phyloP scores from a whole-genome alignment of 2,113 vertebrate species.

The Uropsilus gracilis region DNA sequence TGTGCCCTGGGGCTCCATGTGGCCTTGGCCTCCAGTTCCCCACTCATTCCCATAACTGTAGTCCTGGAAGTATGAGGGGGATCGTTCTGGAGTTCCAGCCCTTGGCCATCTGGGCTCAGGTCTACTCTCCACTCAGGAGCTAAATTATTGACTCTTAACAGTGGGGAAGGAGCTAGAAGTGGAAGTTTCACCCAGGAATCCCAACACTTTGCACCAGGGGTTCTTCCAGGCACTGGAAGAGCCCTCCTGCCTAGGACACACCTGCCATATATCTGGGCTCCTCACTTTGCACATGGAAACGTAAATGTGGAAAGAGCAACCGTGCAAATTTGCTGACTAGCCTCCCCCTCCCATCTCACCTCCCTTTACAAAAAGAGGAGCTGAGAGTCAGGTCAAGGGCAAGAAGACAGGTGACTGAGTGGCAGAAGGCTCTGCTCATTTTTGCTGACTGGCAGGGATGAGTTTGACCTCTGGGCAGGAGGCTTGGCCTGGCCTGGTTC shows the following conservation, averaged over 20 bases:
- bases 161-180: not conserved
- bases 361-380: not conserved
- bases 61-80: not conserved
- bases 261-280: fast-evolving
- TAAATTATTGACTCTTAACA: fast-evolving
- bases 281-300: fast-evolving
- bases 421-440: fast-evolving
- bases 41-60: fast-evolving
- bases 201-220: not conserved
- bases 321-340: not conserved
- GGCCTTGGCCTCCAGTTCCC: not conserved
- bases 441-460: no score
- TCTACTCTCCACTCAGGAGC: not conserved
- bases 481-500: not conserved
- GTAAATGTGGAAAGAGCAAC: no score
- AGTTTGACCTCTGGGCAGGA: not conserved
- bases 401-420: not conserved
- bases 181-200: fast-evolving
- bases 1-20: fast-evolving
- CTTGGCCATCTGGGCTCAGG: fast-evolving
- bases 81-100: fast-evolving
- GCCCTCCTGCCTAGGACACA: not conserved
- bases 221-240: not conserved
- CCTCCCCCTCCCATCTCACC: fast-evolving
- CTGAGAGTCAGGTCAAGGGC: not conserved